Conservation (phyloP, 2,888 invertebrate species). For the Eupithecia pulchellata region DNA sequence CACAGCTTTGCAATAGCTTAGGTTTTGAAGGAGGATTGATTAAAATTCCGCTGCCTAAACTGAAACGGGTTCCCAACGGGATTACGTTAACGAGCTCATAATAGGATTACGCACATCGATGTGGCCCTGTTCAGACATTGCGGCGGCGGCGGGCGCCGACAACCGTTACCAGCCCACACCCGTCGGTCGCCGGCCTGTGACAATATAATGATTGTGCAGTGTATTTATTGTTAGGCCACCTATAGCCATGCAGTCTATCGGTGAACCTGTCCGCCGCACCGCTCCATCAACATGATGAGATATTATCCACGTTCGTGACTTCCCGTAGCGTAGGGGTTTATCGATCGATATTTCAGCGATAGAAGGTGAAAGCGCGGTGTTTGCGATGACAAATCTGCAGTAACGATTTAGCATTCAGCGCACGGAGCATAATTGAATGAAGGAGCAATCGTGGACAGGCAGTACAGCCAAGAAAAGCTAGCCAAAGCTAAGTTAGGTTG, state of each 20-base stretch:
- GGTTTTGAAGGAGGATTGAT: conserved; percentile 36
- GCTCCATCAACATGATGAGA: conserved; percentile 61
- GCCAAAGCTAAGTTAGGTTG: background rate
- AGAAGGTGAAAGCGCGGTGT: conserved; percentile 70
- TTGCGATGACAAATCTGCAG: conserved; percentile 64
- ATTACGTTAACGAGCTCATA: conserved; percentile 82
- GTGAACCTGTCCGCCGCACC: conserved; percentile 56
- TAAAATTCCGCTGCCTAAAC: conserved; percentile 51
- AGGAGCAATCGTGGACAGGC: conserved; percentile 29
- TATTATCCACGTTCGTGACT: conserved; percentile 58
- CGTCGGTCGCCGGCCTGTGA: conserved; percentile 68
- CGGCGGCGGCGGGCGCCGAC: conserved; percentile 56
- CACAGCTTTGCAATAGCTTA: conserved; percentile 21
- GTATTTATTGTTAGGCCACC: conserved; percentile 67
- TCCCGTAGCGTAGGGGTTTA: conserved; percentile 35
- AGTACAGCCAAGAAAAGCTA: background rate
- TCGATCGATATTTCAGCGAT: conserved; percentile 55
- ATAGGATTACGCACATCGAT: conserved; percentile 79
- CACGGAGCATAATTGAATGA: conserved; percentile 78
- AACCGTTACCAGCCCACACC: conserved; percentile 65
- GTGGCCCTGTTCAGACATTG: conserved; percentile 73
- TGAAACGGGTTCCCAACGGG: conserved; percentile 67
- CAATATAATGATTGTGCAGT: conserved; percentile 79
- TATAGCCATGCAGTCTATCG: conserved; percentile 58
- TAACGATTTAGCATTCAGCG: conserved; percentile 69